Evolutionary conservation across 2,113 vertebrate genomes (phyloP).

Genomic region (Galemys pyrenaicus): DNA sequence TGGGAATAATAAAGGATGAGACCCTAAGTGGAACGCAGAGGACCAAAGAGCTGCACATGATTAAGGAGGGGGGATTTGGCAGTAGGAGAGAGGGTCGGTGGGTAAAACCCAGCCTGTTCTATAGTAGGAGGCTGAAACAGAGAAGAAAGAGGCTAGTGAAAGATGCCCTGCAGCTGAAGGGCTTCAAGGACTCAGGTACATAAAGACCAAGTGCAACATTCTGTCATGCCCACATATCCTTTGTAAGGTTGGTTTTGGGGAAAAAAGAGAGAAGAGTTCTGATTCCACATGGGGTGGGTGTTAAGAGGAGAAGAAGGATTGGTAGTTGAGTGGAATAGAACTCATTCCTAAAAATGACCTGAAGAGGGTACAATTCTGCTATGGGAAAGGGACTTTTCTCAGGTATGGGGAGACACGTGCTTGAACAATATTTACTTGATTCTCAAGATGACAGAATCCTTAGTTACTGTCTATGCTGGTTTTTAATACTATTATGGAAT

Average conservation of each 20-base stretch:
- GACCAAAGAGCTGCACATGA: background rate
- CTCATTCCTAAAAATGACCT: background rate
- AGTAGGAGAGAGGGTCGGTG: rapidly evolving
- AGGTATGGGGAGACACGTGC: background rate
- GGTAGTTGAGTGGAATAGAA: background rate
- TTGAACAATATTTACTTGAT: background rate
- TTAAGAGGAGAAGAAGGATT: background rate
- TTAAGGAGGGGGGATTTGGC: background rate
- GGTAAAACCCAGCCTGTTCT: background rate
- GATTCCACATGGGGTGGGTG: background rate
- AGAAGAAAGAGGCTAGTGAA: background rate
- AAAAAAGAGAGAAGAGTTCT: background rate
- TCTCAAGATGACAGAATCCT: background rate
- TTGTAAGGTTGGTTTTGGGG: background rate
- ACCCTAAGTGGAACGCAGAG: background rate
- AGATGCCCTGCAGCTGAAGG: background rate
- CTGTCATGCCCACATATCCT: background rate
- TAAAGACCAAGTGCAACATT: background rate
- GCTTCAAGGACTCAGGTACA: background rate
- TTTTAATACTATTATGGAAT: background rate
- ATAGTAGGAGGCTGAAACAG: background rate
- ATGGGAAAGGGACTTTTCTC: background rate
- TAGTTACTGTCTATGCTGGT: background rate
- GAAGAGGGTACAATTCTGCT: background rate
- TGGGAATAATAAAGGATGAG: background rate